These are phyloP conservation scores for Temnothorax ravouxi DNA, from an alignment of 2,888 invertebrate genomes.

Conservation along the genomic window DNA sequence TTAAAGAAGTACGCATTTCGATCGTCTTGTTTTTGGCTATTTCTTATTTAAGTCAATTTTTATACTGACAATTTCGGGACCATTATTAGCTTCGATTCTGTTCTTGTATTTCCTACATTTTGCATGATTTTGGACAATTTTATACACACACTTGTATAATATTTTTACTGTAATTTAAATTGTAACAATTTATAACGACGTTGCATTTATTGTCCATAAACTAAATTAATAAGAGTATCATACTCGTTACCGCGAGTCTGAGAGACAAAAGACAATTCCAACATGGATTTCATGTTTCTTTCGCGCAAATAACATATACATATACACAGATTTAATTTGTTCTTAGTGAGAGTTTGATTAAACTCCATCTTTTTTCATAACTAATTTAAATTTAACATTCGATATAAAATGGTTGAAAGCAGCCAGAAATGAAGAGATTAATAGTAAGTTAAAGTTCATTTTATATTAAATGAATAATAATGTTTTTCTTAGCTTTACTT, in stretches of 20 bases:
- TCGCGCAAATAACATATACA: not conserved
- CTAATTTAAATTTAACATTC: not conserved
- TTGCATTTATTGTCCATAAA: slow-evolving; percentile 50
- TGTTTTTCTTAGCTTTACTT: too few relatives aligned
- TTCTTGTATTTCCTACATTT: slow-evolving; percentile 58
- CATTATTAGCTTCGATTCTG: slow-evolving; percentile 69
- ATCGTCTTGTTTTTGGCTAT: slow-evolving; percentile 4
- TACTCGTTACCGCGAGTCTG: slow-evolving; percentile 20
- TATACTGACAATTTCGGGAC: slow-evolving; percentile 74
- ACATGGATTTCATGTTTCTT: not conserved
- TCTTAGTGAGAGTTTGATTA: not conserved
- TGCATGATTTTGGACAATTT: slow-evolving; percentile 55
- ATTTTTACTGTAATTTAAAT: slow-evolving; percentile 59
- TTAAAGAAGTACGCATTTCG: slow-evolving; percentile 29
- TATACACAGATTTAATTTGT: not conserved
- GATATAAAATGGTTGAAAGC: slow-evolving; percentile 1
- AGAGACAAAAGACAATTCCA: slow-evolving; percentile 6
- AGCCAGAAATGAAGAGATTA: not conserved
- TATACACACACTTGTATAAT: slow-evolving; percentile 57
- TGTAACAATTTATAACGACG: slow-evolving; percentile 51
- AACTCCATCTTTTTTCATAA: not conserved
- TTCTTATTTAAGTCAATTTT: slow-evolving; percentile 67
- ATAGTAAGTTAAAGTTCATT: too few relatives aligned
- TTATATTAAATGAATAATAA: too few relatives aligned
- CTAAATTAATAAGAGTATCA: slow-evolving; percentile 40